Conservation (phyloP, 1,140 invertebrate species). For the Brachionus manjavacas region DNA sequence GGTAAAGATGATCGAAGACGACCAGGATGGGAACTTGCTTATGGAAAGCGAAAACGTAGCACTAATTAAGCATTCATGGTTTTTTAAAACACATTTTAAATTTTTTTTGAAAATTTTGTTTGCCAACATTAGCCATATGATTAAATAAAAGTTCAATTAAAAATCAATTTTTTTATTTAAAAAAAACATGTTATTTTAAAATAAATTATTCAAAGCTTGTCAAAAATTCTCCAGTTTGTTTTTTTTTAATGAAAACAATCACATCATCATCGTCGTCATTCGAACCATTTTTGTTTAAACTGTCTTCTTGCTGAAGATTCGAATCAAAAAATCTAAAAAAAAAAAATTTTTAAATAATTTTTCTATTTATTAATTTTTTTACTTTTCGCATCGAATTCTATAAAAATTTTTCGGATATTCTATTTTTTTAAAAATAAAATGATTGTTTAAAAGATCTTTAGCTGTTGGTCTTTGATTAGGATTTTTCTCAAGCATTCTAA, state of each 20-base stretch:
- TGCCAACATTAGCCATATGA: background rate
- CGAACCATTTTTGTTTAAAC: too few species aligned
- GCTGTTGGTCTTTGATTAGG: conserved; percentile 52
- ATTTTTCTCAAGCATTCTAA: conserved; percentile 52
- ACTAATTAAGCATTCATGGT: background rate
- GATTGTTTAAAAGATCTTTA: conserved; percentile 50
- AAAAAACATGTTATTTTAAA: background rate
- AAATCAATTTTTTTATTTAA: background rate
- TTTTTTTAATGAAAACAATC: background rate
- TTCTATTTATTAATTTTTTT: background rate
- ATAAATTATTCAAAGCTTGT: background rate
- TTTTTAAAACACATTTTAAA: background rate
- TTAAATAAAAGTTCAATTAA: background rate
- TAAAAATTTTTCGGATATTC: background rate
- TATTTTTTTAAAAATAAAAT: background rate
- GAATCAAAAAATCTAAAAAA: too few species aligned
- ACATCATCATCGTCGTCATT: background rate
- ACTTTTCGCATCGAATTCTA: background rate
- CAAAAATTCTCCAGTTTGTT: background rate
- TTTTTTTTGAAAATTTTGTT: background rate
- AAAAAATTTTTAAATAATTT: background rate
- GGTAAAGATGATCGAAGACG: background rate
- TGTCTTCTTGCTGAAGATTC: too few species aligned
- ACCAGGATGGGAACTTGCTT: conserved; percentile 24
- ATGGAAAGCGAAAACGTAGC: conserved; percentile 7